A percentile compares a stretch with the other conserved stretches of the same genome.
phyloP scores from a whole-genome alignment of 1,140 invertebrate genomes.

The Nomia melanderi region DNA sequence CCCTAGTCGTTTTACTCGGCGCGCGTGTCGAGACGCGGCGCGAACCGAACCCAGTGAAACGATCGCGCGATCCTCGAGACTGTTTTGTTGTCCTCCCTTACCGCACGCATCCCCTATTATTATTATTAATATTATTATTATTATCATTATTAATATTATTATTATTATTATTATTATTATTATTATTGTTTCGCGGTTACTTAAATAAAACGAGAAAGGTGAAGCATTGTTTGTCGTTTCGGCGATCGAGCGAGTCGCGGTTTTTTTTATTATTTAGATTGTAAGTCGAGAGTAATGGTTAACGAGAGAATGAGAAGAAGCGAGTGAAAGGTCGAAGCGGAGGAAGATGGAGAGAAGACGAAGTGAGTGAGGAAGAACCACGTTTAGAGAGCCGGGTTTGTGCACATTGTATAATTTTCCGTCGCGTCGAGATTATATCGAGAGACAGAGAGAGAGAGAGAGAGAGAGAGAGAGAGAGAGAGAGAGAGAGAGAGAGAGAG shows the following conservation, averaged over 20 bases:
- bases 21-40: no score
- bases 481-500: no score
- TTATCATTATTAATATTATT: no score
- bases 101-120: slow-evolving; percentile 6
- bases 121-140: no score
- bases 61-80: slow-evolving; percentile 32
- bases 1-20: no score
- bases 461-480: no score
- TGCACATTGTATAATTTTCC: slow-evolving; percentile 25
- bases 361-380: neutral
- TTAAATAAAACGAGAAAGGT: slow-evolving; percentile 3
- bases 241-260: slow-evolving; percentile 15
- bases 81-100: slow-evolving; percentile 14
- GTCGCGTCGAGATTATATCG: neutral
- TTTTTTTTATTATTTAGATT: slow-evolving; percentile 12
- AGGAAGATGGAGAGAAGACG: neutral
- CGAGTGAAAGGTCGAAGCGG: neutral
- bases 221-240: slow-evolving; percentile 22
- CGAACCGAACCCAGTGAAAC: neutral
- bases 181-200: slow-evolving; percentile 25
- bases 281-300: slow-evolving; percentile 2
- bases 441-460: no score
- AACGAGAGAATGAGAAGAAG: neutral
- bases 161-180: no score
- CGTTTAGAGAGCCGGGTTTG: slow-evolving; percentile 44